Base-by-base conservation (phyloP, 2,888 invertebrate species). In the Ramazzottius varieornatus region DNA sequence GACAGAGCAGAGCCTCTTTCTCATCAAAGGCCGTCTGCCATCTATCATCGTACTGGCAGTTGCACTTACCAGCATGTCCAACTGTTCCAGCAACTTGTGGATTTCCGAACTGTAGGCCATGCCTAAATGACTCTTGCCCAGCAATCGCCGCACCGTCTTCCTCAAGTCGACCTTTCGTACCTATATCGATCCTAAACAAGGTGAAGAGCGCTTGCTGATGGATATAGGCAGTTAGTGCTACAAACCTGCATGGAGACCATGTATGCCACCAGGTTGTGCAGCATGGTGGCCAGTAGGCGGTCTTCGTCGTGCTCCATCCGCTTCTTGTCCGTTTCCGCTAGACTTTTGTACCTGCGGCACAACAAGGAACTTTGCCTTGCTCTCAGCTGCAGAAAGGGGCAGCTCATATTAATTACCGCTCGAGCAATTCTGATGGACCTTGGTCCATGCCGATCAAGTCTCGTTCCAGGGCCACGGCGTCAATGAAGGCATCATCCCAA, bases 381-480 rank as follows among this genome's bases (percentile, higher is more conserved):
- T 13, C 8, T 40, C 20, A 40, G 20, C 40, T 8, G 20, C 20
- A 40, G 20, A 13, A 8, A 8, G 20, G 40, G 40, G 8, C 8
- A 40, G 40, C 40, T 20, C 13, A 40, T 20, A 20, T 20, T 20
- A 40, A 8, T 20, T 68, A 81, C 79, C 93, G 83, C 73, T 94
- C 94, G 90, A 96, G 93, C 94, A 96, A 94, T 79, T 94, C 94
- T 66, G 87, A 84, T 40, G 94, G 92, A 32, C 94, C 93, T 80
- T 98, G 96, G 79, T 99, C 98, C 94, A 99, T 94, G 66, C 98
- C 93, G 70, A 96, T 88, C 83, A 96, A 90, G 73, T 99, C 98
- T 32, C 98, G 81, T 75, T 99, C 98, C 76, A 98, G 96, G 32
- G 83, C 82, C 1, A 99, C 96, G 0, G 96, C 93, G 78, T 99